Conservation (phyloP, 2,888 invertebrate genomes). For the Orgyia antiqua region DNA sequence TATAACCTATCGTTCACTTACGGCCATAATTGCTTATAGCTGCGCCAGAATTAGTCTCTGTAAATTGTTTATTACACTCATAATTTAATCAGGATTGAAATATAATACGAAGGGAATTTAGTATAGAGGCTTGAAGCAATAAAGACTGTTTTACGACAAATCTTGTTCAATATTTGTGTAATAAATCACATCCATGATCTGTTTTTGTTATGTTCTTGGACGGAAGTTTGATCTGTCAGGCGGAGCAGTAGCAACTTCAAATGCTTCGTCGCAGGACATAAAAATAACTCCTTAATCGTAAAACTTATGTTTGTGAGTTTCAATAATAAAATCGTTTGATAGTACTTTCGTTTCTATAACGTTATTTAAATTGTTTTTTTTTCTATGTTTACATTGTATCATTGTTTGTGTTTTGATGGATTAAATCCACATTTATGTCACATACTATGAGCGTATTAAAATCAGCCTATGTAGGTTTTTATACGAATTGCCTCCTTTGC, state of each 20-base stretch:
- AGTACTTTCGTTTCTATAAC: slow-evolving; percentile 24
- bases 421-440: no score
- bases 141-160: slow-evolving; percentile 59
- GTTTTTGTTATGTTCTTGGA: slow-evolving; percentile 37
- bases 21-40: slow-evolving; percentile 42
- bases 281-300: slow-evolving; percentile 38
- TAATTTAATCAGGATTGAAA: slow-evolving; percentile 55
- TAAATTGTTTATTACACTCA: slow-evolving; percentile 43
- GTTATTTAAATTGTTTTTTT: slow-evolving; percentile 16
- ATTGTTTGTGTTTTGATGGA: neutral
- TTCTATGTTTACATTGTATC: slow-evolving; percentile 2
- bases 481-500: no score
- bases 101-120: slow-evolving; percentile 42
- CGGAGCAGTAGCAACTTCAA: slow-evolving; percentile 16
- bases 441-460: no score
- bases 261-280: slow-evolving; percentile 24
- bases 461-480: no score
- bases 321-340: slow-evolving; percentile 29
- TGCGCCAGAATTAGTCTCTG: slow-evolving; percentile 42
- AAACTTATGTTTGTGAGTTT: slow-evolving; percentile 33
- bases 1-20: slow-evolving; percentile 34
- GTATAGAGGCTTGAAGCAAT: slow-evolving; percentile 40
- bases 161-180: slow-evolving; percentile 58
- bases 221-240: slow-evolving; percentile 43
- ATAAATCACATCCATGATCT: slow-evolving; percentile 56